phyloP scores from a whole-genome alignment of 1,140 invertebrate genomes.

The Marisa cornuarietis region DNA sequence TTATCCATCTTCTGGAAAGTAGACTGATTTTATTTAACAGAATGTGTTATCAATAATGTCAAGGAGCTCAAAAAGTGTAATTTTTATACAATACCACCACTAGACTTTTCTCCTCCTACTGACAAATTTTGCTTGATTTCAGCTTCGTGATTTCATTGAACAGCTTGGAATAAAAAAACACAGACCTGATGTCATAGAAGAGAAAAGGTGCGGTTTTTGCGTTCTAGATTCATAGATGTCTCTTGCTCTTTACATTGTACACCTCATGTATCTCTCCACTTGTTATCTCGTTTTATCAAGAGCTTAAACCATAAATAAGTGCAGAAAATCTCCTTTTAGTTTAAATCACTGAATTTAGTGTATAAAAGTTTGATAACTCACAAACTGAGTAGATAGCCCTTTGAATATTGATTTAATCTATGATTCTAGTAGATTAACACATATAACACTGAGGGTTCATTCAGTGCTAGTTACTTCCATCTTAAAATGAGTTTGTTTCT shows the following conservation, averaged over 20 bases:
- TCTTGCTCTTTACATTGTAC: neutral
- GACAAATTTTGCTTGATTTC: slow-evolving; percentile 10
- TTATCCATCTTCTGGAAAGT: neutral
- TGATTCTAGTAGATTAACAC: no score
- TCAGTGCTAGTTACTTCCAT: no score
- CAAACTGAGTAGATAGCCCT: neutral
- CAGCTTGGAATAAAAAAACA: slow-evolving; percentile 49
- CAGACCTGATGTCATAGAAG: slow-evolving; percentile 34
- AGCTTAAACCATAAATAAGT: neutral
- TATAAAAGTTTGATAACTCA: neutral
- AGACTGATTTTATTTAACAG: neutral
- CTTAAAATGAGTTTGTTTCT: no score
- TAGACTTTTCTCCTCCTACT: slow-evolving; percentile 34
- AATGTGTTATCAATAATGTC: neutral
- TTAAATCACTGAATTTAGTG: neutral
- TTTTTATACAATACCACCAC: neutral
- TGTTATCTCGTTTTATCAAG: neutral
- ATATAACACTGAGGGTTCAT: no score
- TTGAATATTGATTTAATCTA: no score
- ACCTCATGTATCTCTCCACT: neutral
- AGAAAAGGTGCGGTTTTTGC: slow-evolving; percentile 27
- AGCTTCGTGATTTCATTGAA: slow-evolving; percentile 52
- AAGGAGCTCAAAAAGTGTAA: neutral
- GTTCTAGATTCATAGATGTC: neutral
- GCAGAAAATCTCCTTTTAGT: neutral